Evolutionary conservation across 1,140 invertebrate species (phyloP).

Genomic region (Pseudomyrmex pallidus): DNA sequence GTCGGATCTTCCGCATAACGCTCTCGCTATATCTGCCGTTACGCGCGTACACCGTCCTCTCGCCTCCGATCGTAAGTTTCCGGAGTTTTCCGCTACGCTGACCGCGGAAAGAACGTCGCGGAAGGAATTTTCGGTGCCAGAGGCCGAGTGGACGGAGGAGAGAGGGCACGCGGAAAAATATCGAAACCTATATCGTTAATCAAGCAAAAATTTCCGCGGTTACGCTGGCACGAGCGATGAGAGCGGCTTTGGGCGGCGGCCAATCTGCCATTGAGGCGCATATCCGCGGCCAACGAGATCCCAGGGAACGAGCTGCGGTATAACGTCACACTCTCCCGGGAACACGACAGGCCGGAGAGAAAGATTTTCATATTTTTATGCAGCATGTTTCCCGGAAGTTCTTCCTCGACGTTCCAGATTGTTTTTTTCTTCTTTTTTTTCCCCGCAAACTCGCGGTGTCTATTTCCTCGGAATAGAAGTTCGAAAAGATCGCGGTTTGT

Average conservation of each 20-base stretch:
- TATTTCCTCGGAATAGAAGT: not conserved
- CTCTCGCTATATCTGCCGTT: slow-evolving; percentile 20
- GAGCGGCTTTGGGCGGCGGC: slow-evolving; percentile 78
- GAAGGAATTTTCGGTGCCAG: slow-evolving; percentile 43
- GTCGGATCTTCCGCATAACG: slow-evolving; percentile 48
- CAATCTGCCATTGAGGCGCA: slow-evolving; percentile 75
- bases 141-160: slow-evolving; percentile 11
- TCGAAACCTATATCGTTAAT: slow-evolving; percentile 81
- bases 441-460: not conserved
- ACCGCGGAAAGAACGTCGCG: slow-evolving; percentile 40
- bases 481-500: not conserved
- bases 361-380: slow-evolving; percentile 77
- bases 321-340: slow-evolving; percentile 41
- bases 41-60: slow-evolving; percentile 15
- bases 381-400: not conserved
- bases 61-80: slow-evolving; percentile 48
- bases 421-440: not conserved
- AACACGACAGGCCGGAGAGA: slow-evolving; percentile 56
- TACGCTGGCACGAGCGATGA: slow-evolving; percentile 75
- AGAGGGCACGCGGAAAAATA: slow-evolving; percentile 69
- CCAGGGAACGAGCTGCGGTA: slow-evolving; percentile 40
- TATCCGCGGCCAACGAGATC: slow-evolving; percentile 74
- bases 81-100: slow-evolving; percentile 52
- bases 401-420: not conserved
- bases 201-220: slow-evolving; percentile 81